Conservation (phyloP, 2,888 invertebrate species). For the Himalopsyche kuldschensis region DNA sequence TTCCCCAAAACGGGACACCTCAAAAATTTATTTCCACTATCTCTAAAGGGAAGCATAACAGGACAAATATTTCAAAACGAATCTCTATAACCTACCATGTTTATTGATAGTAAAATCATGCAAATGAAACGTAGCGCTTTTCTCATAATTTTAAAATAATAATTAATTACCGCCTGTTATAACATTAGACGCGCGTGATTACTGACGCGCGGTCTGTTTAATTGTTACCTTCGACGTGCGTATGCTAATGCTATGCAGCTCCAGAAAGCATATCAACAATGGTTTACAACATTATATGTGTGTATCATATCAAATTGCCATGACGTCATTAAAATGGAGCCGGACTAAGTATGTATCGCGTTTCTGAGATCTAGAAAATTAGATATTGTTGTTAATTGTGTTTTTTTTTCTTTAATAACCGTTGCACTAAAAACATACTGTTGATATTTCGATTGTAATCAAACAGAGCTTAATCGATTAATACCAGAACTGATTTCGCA, state of each 20-base stretch:
- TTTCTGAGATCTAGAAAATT: not conserved
- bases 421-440: not conserved
- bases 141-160: not conserved
- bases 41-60: not conserved
- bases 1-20: too few species aligned
- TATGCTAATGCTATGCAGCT: not conserved
- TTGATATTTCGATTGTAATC: too few species aligned
- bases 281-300: not conserved
- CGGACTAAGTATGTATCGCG: not conserved
- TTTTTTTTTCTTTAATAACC: not conserved
- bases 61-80: not conserved
- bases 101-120: not conserved
- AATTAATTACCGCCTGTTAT: not conserved
- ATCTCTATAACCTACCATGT: not conserved
- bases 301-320: not conserved
- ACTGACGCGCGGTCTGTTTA: not conserved
- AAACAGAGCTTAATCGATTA: too few species aligned
- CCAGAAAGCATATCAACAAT: not conserved
- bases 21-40: too few species aligned
- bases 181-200: not conserved
- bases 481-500: too few species aligned
- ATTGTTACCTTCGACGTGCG: not conserved
- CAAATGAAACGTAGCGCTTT: not conserved
- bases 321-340: not conserved
- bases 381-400: too few species aligned